phyloP scores from a whole-genome alignment of 2,888 invertebrate genomes.

The Stenoptilia bipunctidactyla region DNA sequence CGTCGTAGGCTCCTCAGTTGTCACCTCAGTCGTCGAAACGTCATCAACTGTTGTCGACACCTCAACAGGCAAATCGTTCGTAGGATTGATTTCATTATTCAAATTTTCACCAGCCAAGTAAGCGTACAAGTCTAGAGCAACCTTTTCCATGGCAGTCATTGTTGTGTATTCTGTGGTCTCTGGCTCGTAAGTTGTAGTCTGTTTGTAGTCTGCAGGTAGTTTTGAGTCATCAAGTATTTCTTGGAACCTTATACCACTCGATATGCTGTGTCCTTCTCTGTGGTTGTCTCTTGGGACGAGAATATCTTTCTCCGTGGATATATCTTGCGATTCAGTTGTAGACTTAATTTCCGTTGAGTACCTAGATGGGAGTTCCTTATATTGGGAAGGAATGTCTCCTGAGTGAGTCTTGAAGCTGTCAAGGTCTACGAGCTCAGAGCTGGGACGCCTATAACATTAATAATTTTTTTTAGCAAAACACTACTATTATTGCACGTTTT shows the following conservation, averaged over 20 bases:
- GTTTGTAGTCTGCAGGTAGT: slow-evolving; percentile 48
- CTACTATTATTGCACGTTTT: too few species aligned
- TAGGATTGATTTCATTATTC: slow-evolving; percentile 67
- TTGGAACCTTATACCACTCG: slow-evolving; percentile 45
- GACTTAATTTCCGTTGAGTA: slow-evolving; percentile 60
- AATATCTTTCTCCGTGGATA: slow-evolving; percentile 29
- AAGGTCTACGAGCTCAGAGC: slow-evolving; percentile 84
- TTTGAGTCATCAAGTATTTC: slow-evolving; percentile 56
- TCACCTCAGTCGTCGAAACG: slow-evolving; percentile 55
- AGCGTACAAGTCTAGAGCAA: slow-evolving; percentile 86
- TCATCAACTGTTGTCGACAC: slow-evolving; percentile 47
- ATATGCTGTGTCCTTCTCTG: slow-evolving; percentile 52
- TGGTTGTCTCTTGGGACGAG: slow-evolving; percentile 40
- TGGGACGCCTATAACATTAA: slow-evolving; percentile 73
- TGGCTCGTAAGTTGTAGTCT: slow-evolving; percentile 48
- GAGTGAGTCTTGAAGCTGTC: slow-evolving; percentile 84
- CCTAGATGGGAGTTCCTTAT: slow-evolving; percentile 56
- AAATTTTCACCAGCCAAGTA: slow-evolving; percentile 77
- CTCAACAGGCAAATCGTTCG: slow-evolving; percentile 43
- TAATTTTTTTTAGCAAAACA: too few species aligned
- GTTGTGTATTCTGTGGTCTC: slow-evolving; percentile 74
- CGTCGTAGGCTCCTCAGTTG: slow-evolving; percentile 59
- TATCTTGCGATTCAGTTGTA: slow-evolving; percentile 71
- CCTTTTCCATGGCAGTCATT: slow-evolving; percentile 82
- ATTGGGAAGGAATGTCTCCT: slow-evolving; percentile 66